Evolutionary conservation across 2,888 invertebrate genomes (phyloP), one percentile per base, ranked within the genome.

Genomic region (Rhorus exstirpatorius): DNA sequence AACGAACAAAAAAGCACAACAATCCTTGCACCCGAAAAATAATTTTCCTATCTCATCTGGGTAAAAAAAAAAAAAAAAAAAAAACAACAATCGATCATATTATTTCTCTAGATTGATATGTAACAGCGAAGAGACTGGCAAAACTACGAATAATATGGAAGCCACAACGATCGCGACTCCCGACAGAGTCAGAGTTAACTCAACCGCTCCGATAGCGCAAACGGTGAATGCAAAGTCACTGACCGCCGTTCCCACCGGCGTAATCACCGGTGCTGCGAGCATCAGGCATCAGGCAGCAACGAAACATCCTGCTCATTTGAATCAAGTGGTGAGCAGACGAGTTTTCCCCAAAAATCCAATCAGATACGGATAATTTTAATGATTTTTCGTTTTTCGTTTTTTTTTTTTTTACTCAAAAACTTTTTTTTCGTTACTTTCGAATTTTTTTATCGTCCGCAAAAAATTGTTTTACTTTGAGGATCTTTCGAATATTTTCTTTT

Each of bases 201-300:
- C 89, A 84, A 81, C 86, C 86, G 87, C 84, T 81, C 88, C 89
- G 83, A 75, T 83, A 78, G 78, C 86, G 68, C 88, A 89, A 85
- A 60, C 84, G 60, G 80, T 87, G 2, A 87, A 87, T 75, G 58
- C 86, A 51, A 83, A 84, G 70, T 80, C 86, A 44, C 68, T 79
- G 77, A 49, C 82, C 31, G 67, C 72, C 82, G 71, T 86, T 24
- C 87, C 81, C n/a, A n/a, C n/a, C 26, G 86, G 84, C 53, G 44
- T 84, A 21, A 68, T 85, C 12, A 81, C 81, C 51, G 83, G 83
- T 35, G 55, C 81, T 35, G 55, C 81, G 61, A 87, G 85, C 74
- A 63, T 86, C 79, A 89, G 89, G 61, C 84, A 85, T 12, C 87
- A 86, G 35, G 77, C 82, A 61, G 85, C 84, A 51, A 68, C 86